These are phyloP conservation scores for Augiades crinisus DNA, from an alignment of 2,888 invertebrate genomes.

Conservation along the genomic window DNA sequence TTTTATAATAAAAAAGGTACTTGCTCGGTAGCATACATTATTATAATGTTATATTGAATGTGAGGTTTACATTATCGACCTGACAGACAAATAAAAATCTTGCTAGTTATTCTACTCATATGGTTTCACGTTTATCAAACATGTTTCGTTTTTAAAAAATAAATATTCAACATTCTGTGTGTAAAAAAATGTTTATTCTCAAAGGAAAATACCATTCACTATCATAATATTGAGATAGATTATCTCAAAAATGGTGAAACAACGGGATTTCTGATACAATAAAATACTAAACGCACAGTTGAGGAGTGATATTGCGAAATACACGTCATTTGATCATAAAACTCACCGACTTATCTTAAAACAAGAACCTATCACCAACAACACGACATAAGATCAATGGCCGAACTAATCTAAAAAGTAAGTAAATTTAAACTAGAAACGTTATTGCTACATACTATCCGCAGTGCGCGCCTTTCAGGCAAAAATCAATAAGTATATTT, in stretches of 20 bases:
- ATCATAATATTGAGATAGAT: background rate
- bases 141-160: no score
- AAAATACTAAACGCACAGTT: constrained; percentile 4
- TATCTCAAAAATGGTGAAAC: background rate
- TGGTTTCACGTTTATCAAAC: no score
- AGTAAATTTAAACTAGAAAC: constrained; percentile 24
- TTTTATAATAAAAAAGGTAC: no score
- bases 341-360: constrained; percentile 50
- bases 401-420: constrained; percentile 31
- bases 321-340: constrained; percentile 66
- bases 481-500: constrained; percentile 60
- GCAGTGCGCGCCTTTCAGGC: constrained; percentile 41
- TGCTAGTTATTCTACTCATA: no score
- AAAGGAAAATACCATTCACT: background rate
- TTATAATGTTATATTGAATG: no score
- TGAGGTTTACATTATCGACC: no score
- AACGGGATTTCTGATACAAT: background rate
- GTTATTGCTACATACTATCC: constrained; percentile 30
- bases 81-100: no score
- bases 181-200: no score
- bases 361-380: constrained; percentile 41
- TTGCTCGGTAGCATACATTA: no score
- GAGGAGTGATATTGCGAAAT: constrained; percentile 38
- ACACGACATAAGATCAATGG: constrained; percentile 41
- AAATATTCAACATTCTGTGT: no score